A percentile compares a stretch with the other conserved stretches of the same genome.
Conservation (phyloP, 2,888 invertebrate species). For the Pandemis heparana region DNA sequence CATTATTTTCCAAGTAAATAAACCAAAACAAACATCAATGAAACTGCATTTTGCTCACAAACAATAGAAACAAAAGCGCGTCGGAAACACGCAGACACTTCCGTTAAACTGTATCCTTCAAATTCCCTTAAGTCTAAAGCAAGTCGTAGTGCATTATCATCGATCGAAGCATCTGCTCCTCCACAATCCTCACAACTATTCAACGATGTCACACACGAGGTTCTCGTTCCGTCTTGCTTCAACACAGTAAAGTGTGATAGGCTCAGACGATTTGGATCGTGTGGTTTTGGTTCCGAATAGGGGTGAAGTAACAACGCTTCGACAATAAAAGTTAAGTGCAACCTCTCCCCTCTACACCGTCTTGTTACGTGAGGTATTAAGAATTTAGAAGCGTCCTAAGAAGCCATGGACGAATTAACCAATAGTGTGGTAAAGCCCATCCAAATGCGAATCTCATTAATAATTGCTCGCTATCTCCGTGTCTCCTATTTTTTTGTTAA, state of each 20-base stretch:
- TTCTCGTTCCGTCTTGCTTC: not conserved
- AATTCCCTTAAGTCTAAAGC: slow-evolving; percentile 40
- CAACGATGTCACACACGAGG: not conserved
- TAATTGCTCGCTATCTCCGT: no score
- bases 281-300: slow-evolving; percentile 14
- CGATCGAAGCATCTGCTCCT: slow-evolving; percentile 62
- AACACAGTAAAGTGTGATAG: slow-evolving; percentile 2
- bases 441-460: no score
- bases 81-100: slow-evolving; percentile 34
- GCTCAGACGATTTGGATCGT: not conserved
- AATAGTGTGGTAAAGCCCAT: no score
- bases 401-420: slow-evolving; percentile 45
- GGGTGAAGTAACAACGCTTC: slow-evolving; percentile 58
- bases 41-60: not conserved
- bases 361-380: slow-evolving; percentile 85
- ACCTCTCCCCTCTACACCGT: slow-evolving; percentile 71
- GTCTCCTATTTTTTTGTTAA: no score
- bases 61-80: slow-evolving; percentile 24
- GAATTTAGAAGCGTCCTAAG: slow-evolving; percentile 75
- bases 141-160: slow-evolving; percentile 64
- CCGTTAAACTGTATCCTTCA: slow-evolving; percentile 39
- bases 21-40: slow-evolving; percentile 8
- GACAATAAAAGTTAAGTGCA: slow-evolving; percentile 81
- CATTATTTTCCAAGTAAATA: not conserved
- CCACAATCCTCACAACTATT: slow-evolving; percentile 19